phyloP scores from a whole-genome alignment of 2,113 vertebrate genomes.

The Cyprinus carpio region DNA sequence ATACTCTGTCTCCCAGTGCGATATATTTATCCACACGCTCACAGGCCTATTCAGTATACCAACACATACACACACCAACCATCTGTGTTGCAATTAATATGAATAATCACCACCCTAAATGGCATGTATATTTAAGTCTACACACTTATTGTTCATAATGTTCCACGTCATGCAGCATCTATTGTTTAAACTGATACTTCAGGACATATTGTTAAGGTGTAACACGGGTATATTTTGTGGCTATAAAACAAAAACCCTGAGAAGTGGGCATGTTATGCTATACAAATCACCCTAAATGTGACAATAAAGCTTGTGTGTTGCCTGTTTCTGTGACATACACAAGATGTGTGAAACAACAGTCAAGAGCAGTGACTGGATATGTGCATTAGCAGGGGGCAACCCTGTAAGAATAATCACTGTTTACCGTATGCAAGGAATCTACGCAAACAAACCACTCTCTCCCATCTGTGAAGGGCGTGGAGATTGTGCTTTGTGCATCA shows the following conservation, averaged over 20 bases:
- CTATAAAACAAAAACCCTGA: neutral
- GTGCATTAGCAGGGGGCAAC: conserved; percentile 22
- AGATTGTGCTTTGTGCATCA: neutral
- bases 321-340: neutral
- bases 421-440: neutral
- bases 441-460: conserved; percentile 15
- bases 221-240: neutral
- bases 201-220: conserved; percentile 16
- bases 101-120: conserved; percentile 26
- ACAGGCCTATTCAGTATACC: conserved; percentile 18
- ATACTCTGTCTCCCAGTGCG: neutral
- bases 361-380: neutral
- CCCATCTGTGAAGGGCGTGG: neutral
- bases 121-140: conserved; percentile 2
- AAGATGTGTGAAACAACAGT: neutral
- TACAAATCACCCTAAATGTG: conserved; percentile 24
- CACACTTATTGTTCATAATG: neutral
- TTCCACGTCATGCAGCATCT: neutral
- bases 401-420: neutral
- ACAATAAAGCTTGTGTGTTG: neutral
- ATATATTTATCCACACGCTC: neutral
- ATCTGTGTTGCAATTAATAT: conserved; percentile 20
- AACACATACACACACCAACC: neutral
- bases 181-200: conserved; percentile 20
- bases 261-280: neutral